These are phyloP conservation scores for Schizaphis graminum DNA, from an alignment of 2,888 invertebrate genomes.

Conservation along the genomic window DNA sequence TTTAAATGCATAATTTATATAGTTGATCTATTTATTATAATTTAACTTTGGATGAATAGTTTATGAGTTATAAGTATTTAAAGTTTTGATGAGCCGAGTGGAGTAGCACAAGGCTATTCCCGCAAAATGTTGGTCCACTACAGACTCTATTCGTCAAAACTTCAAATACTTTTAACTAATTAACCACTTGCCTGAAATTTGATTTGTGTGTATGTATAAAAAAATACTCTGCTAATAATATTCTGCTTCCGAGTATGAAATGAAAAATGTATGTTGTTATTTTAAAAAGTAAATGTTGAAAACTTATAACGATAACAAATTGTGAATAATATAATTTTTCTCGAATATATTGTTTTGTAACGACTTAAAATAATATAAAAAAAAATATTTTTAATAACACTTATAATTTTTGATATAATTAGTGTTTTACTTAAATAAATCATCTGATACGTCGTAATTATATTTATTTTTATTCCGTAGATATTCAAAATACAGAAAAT, in stretches of 20 bases:
- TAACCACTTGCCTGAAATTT: not conserved
- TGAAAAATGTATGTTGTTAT: not conserved
- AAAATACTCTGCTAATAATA: not conserved
- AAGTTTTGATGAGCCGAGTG: not conserved
- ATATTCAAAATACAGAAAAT: not conserved
- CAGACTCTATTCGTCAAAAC: not conserved
- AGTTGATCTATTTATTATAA: not conserved
- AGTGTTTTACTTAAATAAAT: not conserved
- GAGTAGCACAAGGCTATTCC: not conserved
- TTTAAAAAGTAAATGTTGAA: not conserved
- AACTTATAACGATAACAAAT: not conserved
- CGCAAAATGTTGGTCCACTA: not conserved
- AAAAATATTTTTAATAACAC: not conserved
- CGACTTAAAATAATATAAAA: not conserved
- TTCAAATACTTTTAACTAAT: not conserved
- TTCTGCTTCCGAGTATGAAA: not conserved
- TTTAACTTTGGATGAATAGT: not conserved
- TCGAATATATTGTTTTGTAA: not conserved
- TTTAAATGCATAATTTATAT: not conserved
- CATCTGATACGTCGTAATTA: not conserved
- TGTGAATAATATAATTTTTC: not conserved
- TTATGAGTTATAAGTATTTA: conserved; percentile 6
- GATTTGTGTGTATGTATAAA: not conserved
- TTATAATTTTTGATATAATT: not conserved
- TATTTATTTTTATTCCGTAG: not conserved